Base-by-base conservation (phyloP, 1,140 invertebrate species). In the Sitodiplosis mosellana region DNA sequence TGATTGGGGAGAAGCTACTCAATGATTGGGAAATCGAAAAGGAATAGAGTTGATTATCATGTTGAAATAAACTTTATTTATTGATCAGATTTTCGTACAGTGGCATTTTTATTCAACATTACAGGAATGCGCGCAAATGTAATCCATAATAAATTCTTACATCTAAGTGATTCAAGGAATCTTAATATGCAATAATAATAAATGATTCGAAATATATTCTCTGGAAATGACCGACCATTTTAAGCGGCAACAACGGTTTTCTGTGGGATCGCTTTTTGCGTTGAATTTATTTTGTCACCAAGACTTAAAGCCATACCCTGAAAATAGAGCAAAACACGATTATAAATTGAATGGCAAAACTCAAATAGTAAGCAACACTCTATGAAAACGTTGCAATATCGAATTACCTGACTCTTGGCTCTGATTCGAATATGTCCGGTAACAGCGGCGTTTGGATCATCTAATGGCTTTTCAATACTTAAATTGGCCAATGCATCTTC, bases 401-500 rank as follows among this genome's bases (percentile, higher is more conserved):
- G 34, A 48, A 27, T 55, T 60, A 87, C 87, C 76, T 99, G 94
- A 59, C 89, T 97, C 69, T 99, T 99, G 15, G 95, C 93, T 52
- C 95, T 73, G 54, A 99, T 97, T 54, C 95, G 72, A 61, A 98
- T 95, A 63, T 98, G 93, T 7, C 95, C 95, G 18, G 85, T 87
- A 11, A 99, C 91, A 36, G 90, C 78, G 18, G 86, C 80, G 55
- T 85, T 79, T 5, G 83, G 77, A 59, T 89, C 83, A 59, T 89
- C 81, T 33, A 87, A 71, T 12, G 91, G 84, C 57, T 94, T 95
- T 66, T 99, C 96, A 56, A 99, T 91, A 58, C 90, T 95, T 53
- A 99, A 75, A 76, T 99, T 99, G 43, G 94, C 95, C 49, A 99
- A 68, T 2, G 94, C 94, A 68, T 99, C 93, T 70, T 99, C 95